Conservation (phyloP, 2,888 invertebrate species). For the Cephalotes varians region DNA sequence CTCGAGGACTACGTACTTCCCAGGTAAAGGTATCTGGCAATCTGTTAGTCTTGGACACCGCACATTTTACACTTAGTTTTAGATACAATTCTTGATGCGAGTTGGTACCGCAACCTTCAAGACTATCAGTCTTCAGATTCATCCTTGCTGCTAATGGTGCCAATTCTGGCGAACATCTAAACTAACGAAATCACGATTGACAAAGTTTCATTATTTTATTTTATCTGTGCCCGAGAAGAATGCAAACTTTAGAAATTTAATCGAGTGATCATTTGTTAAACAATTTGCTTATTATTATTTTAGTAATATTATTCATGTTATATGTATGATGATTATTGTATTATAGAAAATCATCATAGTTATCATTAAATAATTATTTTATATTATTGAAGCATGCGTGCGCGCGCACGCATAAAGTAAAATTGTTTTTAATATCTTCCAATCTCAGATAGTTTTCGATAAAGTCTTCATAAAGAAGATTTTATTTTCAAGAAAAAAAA, state of each 20-base stretch:
- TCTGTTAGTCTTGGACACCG: slow-evolving; percentile 79
- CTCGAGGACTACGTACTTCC: slow-evolving; percentile 76
- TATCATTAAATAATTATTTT: background rate
- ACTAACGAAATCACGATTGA: slow-evolving; percentile 9
- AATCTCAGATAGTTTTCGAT: background rate
- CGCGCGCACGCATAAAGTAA: too few relatives aligned
- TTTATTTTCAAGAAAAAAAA: background rate
- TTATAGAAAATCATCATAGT: background rate
- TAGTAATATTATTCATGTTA: background rate
- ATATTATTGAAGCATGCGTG: too few relatives aligned
- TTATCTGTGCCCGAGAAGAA: background rate
- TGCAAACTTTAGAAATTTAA: background rate
- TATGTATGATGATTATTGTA: background rate
- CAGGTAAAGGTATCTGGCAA: slow-evolving; percentile 80
- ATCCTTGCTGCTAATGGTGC: slow-evolving; percentile 80
- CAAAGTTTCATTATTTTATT: background rate
- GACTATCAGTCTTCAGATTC: slow-evolving; percentile 76
- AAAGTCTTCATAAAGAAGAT: background rate
- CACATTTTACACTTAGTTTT: slow-evolving; percentile 78
- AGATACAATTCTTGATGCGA: slow-evolving; percentile 77
- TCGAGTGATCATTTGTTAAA: background rate
- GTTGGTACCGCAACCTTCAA: slow-evolving; percentile 69
- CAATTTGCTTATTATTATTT: background rate
- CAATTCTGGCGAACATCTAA: slow-evolving; percentile 80
- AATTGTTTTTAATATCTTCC: background rate